These are phyloP conservation scores for Coenonympha arcania DNA, from an alignment of 2,888 invertebrate species.

Conservation along the genomic window DNA sequence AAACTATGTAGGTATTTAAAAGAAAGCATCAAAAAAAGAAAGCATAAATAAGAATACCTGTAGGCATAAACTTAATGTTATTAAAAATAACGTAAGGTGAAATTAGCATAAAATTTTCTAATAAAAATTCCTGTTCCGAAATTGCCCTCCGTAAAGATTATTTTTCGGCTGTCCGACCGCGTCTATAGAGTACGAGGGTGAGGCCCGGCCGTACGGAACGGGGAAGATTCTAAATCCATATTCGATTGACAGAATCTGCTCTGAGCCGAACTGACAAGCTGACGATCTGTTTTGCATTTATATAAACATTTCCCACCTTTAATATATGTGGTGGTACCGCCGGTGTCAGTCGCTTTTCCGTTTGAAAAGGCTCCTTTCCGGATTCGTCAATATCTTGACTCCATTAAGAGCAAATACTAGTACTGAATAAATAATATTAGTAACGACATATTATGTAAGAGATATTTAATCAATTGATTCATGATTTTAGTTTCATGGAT, in stretches of 20 bases:
- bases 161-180: slow-evolving; percentile 69
- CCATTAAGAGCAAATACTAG: no score
- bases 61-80: slow-evolving; percentile 6
- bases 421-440: no score
- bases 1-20: no score
- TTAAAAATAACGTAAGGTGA: slow-evolving; percentile 16
- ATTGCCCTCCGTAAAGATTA: slow-evolving; percentile 53
- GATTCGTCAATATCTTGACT: slow-evolving; percentile 10
- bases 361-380: background rate
- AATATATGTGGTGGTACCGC: slow-evolving; percentile 49
- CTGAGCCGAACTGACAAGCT: slow-evolving; percentile 73
- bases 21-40: no score
- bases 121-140: slow-evolving; percentile 26
- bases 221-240: slow-evolving; percentile 70
- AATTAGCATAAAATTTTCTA: slow-evolving; percentile 23
- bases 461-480: no score
- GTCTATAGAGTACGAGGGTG: slow-evolving; percentile 55
- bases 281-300: slow-evolving; percentile 74
- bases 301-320: slow-evolving; percentile 71
- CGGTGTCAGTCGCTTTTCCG: slow-evolving; percentile 35
- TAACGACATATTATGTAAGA: no score
- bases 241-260: slow-evolving; percentile 69
- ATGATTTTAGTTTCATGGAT: no score
- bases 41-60: background rate
- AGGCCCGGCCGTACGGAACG: slow-evolving; percentile 51